Conservation (phyloP, 2,113 vertebrate genomes). For the Apodemus speciosus region DNA sequence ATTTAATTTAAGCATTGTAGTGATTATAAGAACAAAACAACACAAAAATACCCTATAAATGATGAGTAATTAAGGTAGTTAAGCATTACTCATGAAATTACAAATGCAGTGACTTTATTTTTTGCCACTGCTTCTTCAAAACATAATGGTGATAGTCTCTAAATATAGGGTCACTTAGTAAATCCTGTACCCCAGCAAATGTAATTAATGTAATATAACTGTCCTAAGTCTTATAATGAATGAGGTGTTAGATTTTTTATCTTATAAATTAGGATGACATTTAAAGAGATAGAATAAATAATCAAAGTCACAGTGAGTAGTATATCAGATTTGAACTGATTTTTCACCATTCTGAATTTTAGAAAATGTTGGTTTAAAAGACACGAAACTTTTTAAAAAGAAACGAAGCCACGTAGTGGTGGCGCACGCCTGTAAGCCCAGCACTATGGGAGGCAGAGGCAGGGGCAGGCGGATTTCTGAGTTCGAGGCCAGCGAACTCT, state of each 20-base stretch:
- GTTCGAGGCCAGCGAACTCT: too few relatives aligned
- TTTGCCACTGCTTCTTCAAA: conserved; percentile 17
- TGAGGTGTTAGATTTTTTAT: background rate
- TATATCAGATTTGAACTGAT: background rate
- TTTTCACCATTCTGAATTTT: background rate
- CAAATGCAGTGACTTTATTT: background rate
- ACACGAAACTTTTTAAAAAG: background rate
- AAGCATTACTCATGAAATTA: background rate
- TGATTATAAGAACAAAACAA: background rate
- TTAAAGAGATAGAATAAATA: background rate
- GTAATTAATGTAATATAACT: background rate
- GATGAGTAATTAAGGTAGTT: background rate
- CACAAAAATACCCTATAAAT: background rate
- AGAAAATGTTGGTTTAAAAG: background rate
- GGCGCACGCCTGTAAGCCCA: too few relatives aligned
- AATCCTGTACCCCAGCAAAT: background rate
- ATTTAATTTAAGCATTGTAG: conserved; percentile 48
- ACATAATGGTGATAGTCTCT: background rate
- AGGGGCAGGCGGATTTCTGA: too few relatives aligned
- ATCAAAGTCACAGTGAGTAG: background rate
- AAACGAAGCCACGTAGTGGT: too few relatives aligned
- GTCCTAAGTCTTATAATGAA: background rate
- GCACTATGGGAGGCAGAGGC: too few relatives aligned
- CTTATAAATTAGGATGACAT: background rate
- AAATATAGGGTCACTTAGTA: background rate